phyloP scores from a whole-genome alignment of 2,797 vertebrate species.

The Todus mexicanus region DNA sequence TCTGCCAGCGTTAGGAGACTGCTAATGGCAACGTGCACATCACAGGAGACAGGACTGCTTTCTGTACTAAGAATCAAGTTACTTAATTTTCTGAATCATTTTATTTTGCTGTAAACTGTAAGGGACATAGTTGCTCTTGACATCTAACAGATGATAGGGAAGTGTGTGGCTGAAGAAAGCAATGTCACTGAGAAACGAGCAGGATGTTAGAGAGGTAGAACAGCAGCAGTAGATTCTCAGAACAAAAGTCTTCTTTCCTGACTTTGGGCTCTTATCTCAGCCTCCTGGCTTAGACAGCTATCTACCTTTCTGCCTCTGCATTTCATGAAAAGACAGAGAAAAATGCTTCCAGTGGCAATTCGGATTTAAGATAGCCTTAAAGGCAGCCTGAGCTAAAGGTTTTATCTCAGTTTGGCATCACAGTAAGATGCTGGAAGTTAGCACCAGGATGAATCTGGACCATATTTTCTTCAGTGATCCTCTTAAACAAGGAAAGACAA shows the following conservation, averaged over 20 bases:
- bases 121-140: neutral
- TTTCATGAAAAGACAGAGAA: neutral
- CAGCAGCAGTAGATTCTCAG: neutral
- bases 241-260: neutral
- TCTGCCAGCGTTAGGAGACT: neutral
- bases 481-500: neutral
- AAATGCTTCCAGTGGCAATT: neutral
- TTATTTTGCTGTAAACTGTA: neutral
- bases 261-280: neutral
- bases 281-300: neutral
- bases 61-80: neutral
- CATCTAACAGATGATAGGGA: neutral
- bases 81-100: neutral
- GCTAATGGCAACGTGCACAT: neutral
- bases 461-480: neutral
- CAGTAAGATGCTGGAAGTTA: neutral
- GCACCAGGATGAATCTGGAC: neutral
- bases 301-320: neutral
- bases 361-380: neutral
- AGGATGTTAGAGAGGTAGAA: neutral
- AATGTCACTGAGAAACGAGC: neutral
- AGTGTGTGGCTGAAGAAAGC: neutral
- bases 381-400: neutral
- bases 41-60: neutral
- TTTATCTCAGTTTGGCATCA: neutral